Evolutionary conservation across 2,797 vertebrate genomes (phyloP).

Genomic region (Macropodus opercularis): DNA sequence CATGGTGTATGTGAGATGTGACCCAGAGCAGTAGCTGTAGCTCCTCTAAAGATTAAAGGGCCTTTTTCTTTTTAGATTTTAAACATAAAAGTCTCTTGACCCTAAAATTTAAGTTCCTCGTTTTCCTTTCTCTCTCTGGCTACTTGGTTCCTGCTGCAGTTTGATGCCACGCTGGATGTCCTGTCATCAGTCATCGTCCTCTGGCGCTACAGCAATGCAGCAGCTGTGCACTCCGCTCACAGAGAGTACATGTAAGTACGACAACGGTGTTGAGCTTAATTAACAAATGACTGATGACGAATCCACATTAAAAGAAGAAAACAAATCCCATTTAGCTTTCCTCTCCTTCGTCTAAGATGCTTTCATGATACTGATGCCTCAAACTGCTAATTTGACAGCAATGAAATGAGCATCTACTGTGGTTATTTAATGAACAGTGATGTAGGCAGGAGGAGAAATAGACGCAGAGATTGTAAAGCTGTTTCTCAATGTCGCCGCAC

Average conservation of each 20-base stretch:
- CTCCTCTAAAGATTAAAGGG: background rate
- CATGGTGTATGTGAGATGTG: too few relatives aligned
- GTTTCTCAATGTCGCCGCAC: background rate
- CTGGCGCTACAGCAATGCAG: slow-evolving; percentile 96
- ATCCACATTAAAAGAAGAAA: background rate
- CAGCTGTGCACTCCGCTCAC: slow-evolving; percentile 92
- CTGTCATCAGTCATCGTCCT: slow-evolving; percentile 92
- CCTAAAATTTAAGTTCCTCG: background rate
- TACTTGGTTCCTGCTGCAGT: slow-evolving; percentile 75
- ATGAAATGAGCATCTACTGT: background rate
- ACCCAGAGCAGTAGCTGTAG: background rate
- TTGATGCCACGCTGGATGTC: slow-evolving; percentile 92
- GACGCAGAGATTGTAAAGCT: background rate
- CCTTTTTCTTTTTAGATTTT: background rate
- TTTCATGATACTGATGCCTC: background rate
- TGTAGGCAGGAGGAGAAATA: background rate
- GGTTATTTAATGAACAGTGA: background rate
- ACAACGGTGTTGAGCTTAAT: slow-evolving; percentile 8
- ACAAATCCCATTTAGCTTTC: background rate
- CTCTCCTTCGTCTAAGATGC: background rate
- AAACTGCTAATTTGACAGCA: background rate
- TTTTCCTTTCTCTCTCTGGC: background rate
- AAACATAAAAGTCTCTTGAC: background rate
- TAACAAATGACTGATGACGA: slow-evolving; percentile 4
- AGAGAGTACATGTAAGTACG: slow-evolving; percentile 93